These are phyloP conservation scores for Drosophila nebulosa DNA, from an alignment of 1,140 invertebrate genomes.

Conservation along the genomic window DNA sequence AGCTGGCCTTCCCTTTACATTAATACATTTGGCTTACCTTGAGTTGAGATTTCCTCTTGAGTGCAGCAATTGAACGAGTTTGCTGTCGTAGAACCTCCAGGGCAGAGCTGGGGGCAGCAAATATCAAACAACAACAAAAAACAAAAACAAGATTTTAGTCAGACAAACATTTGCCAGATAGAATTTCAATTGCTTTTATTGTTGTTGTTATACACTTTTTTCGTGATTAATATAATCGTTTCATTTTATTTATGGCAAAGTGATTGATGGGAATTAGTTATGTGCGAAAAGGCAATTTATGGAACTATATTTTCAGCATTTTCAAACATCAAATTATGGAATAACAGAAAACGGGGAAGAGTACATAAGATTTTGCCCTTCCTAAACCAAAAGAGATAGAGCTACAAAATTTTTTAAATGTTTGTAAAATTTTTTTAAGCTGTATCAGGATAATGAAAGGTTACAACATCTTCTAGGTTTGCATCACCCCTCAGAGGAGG, in stretches of 20 bases:
- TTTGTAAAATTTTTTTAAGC: too few relatives aligned
- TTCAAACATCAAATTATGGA: too few relatives aligned
- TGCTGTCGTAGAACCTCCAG: slow-evolving; percentile 79
- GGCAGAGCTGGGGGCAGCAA: slow-evolving; percentile 15
- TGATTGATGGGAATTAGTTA: background rate
- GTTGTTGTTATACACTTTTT: background rate
- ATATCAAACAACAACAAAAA: background rate
- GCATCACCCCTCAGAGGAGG: too few relatives aligned
- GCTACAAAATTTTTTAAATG: too few relatives aligned
- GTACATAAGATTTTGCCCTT: too few relatives aligned
- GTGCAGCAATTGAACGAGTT: slow-evolving; percentile 79
- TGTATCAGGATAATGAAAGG: too few relatives aligned
- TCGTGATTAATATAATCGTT: background rate
- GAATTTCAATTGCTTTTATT: background rate
- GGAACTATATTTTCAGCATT: background rate
- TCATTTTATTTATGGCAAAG: background rate
- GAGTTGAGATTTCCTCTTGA: slow-evolving; percentile 80
- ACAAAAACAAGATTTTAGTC: background rate
- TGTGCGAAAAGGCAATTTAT: background rate
- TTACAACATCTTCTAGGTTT: too few relatives aligned
- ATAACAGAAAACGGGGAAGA: too few relatives aligned
- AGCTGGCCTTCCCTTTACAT: background rate
- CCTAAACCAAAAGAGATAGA: too few relatives aligned
- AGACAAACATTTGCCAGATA: background rate
- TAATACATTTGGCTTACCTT: slow-evolving; percentile 60